Conservation (phyloP, 2,888 invertebrate genomes). For the Thymelicus acteon region DNA sequence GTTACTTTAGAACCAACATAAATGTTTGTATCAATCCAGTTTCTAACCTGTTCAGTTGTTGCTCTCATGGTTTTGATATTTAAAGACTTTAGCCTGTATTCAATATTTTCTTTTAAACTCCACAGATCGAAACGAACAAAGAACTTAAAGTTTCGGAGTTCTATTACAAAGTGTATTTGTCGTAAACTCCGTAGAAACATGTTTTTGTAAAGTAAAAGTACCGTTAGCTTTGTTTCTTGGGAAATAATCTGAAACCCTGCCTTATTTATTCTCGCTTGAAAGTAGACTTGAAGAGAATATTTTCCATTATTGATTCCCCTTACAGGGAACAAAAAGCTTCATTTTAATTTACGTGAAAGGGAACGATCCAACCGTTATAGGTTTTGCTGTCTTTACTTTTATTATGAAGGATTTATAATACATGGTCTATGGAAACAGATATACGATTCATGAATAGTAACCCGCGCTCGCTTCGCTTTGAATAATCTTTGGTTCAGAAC, state of each 20-base stretch:
- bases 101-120: constrained; percentile 15
- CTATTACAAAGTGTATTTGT: constrained; percentile 24
- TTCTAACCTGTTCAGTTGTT: constrained; percentile 3
- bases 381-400: constrained; percentile 1
- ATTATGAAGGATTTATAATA: neutral
- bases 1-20: no score
- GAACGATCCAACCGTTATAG: neutral
- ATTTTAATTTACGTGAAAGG: constrained; percentile 11
- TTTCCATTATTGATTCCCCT: constrained; percentile 10
- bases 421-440: no score
- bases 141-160: constrained; percentile 11
- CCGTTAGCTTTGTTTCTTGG: constrained; percentile 15
- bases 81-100: constrained; percentile 3
- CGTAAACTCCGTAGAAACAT: constrained; percentile 10
- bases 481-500: no score
- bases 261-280: constrained; percentile 10
- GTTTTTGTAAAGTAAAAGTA: constrained; percentile 19
- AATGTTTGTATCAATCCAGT: no score
- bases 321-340: constrained; percentile 11
- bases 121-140: constrained; percentile 13
- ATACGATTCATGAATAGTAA: no score
- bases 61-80: constrained; percentile 19
- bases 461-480: no score
- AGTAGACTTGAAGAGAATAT: constrained; percentile 10
- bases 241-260: constrained; percentile 9